phyloP scores from a whole-genome alignment of 2,113 vertebrate genomes.

The Octodon degus region DNA sequence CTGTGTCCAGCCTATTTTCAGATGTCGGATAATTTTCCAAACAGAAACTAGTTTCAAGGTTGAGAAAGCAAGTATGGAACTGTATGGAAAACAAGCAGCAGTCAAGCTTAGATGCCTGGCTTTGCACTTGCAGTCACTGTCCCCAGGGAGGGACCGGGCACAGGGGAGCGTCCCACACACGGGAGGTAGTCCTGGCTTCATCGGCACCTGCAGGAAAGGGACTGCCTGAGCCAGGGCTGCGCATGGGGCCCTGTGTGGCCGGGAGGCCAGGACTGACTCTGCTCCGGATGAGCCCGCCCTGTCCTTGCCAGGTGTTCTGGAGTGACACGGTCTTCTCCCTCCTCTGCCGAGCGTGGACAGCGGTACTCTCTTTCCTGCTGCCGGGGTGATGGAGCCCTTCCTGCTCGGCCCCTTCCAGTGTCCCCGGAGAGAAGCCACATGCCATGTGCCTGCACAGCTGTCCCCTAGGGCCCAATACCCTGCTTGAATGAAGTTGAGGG shows the following conservation, averaged over 20 bases:
- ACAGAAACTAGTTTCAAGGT: slow-evolving; percentile 77
- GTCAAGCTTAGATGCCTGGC: neutral
- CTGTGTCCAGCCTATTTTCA: slow-evolving; percentile 17
- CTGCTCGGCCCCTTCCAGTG: rapidly evolving
- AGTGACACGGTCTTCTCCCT: rapidly evolving
- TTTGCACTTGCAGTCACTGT: neutral
- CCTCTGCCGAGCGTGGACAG: neutral
- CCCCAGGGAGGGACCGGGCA: neutral
- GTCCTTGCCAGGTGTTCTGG: no score
- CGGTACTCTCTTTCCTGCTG: rapidly evolving
- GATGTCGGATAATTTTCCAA: slow-evolving; percentile 66
- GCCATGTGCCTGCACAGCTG: rapidly evolving
- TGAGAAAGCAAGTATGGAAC: slow-evolving; percentile 53
- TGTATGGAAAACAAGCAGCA: neutral
- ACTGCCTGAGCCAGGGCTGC: neutral
- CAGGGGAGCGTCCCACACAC: rapidly evolving
- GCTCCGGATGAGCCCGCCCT: rapidly evolving
- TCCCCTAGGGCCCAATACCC: rapidly evolving
- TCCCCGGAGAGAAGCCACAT: rapidly evolving
- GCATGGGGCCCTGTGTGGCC: rapidly evolving
- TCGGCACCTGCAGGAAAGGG: neutral
- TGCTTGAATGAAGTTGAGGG: rapidly evolving
- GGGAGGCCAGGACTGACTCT: rapidly evolving
- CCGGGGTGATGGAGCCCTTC: rapidly evolving
- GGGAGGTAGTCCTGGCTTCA: rapidly evolving